Base-by-base conservation (phyloP, 2,888 invertebrate genomes). In the Timema cristinae region DNA sequence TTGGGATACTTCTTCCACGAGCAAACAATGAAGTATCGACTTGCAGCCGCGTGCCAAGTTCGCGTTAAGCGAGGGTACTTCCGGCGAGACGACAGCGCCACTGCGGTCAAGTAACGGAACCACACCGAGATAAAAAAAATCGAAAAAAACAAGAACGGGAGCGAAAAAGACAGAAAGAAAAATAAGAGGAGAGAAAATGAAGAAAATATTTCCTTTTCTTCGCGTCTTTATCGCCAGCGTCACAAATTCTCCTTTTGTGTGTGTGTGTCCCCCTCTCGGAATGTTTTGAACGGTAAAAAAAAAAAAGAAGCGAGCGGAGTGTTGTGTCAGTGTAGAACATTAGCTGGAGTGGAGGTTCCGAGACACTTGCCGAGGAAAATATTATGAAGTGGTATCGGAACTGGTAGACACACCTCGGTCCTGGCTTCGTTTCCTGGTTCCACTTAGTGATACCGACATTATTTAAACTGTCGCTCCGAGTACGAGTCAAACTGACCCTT, bases 81-180 rank as follows among this genome's bases (percentile, higher is more conserved):
- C 71, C 71, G 50, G 59, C 59, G 71, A 59, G 71, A 71, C 71
- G 71, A 67, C 71, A 71, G 71, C 71, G 71, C 71, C 71, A 67
- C 71, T 71, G 71, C 71, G 71, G 71, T 71, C 71, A 71, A 71
- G 71, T 71, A 67, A 71, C 71, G 71, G 71, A 68, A 71, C 71
- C 71, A 67, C 67, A 13, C 47, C 47, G 63, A 32, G 63, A 63
- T 63, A 63, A 63, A 63, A 63, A 63, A 47, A 47, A 63, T 10
- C 63, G 10, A 48, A 9, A 11, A 52, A 11, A 11, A 52, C 10
- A 49, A 67, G 54, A 8, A 32, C n/a, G 56, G 16, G 51, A 48
- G 56, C 32, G 49, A 13, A 69, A 32, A 54, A 50, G 13, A 47
- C 49, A n/a, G 16, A 51, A 15, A 68, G 54, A 54, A 59, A 47